Percentiles rank a stretch among this genome's conserved stretches.
Evolutionary conservation across 1,140 invertebrate species (phyloP).

Genomic region (Oedothorax gibbosus): DNA sequence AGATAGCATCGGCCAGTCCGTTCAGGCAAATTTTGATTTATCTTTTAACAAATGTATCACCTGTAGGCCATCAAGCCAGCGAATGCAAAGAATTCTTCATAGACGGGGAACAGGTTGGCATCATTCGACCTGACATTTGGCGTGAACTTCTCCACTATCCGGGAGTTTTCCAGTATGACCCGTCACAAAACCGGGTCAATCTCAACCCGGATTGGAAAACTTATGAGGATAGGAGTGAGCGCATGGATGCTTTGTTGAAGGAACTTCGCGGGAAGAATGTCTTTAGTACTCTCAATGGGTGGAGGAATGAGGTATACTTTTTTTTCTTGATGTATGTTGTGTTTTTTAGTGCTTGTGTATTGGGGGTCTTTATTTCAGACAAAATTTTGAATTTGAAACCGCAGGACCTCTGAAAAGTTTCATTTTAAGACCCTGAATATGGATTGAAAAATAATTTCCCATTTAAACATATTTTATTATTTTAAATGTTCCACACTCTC

Average conservation of each 20-base stretch:
- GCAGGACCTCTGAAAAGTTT: too few relatives aligned
- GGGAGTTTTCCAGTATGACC: slow-evolving; percentile 82
- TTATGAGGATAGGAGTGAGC: slow-evolving; percentile 81
- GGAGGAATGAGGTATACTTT: slow-evolving; percentile 84
- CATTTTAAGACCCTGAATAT: too few relatives aligned
- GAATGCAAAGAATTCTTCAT: slow-evolving; percentile 84
- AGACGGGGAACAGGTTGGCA: slow-evolving; percentile 86
- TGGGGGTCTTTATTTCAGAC: too few relatives aligned
- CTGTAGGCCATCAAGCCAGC: slow-evolving; percentile 41
- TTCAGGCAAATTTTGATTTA: background rate
- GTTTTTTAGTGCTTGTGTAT: too few relatives aligned
- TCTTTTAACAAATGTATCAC: background rate
- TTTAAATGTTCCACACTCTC: too few relatives aligned
- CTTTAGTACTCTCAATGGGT: slow-evolving; percentile 82
- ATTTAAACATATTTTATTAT: too few relatives aligned
- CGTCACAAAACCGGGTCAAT: slow-evolving; percentile 73
- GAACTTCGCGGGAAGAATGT: slow-evolving; percentile 77
- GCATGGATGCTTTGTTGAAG: slow-evolving; percentile 82
- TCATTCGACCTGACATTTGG: slow-evolving; percentile 84
- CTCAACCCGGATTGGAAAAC: slow-evolving; percentile 86
- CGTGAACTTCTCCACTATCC: slow-evolving; percentile 80
- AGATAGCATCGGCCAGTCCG: background rate
- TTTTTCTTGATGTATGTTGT: background rate
- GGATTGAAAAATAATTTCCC: too few relatives aligned
- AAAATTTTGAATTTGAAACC: too few relatives aligned